A percentile compares a stretch with the other conserved stretches of the same genome.
phyloP scores from a whole-genome alignment of 2,797 vertebrate genomes.

The Peromyscus aztecus region DNA sequence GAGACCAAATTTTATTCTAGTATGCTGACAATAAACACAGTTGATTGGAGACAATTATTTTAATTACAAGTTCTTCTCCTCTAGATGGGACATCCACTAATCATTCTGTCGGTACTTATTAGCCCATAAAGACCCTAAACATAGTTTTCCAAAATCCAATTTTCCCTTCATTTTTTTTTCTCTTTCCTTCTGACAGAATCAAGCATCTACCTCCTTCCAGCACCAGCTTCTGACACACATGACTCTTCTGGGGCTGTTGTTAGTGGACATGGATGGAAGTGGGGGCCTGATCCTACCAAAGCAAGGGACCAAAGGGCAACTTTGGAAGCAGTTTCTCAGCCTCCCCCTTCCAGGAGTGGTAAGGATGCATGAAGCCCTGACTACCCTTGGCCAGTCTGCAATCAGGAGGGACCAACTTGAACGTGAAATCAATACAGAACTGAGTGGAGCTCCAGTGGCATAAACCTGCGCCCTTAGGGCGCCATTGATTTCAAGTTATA shows the following conservation, averaged over 20 bases:
- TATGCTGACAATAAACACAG: background rate
- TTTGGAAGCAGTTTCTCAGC: background rate
- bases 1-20: background rate
- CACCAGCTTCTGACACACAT: background rate
- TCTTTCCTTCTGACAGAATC: background rate
- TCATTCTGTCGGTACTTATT: background rate
- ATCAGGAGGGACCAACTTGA: background rate
- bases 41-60: background rate
- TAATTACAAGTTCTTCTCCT: background rate
- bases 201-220: background rate
- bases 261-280: background rate
- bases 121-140: background rate
- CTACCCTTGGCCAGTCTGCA: background rate
- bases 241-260: background rate
- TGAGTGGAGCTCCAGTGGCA: background rate
- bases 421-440: background rate
- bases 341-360: background rate
- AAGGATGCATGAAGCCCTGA: background rate
- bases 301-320: background rate
- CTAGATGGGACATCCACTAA: background rate
- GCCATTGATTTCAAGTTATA: background rate
- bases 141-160: background rate
- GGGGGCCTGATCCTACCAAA: background rate
- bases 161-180: background rate
- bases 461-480: background rate